These are phyloP conservation scores for Diplolepis rosae DNA, from an alignment of 2,888 invertebrate species.

Conservation along the genomic window DNA sequence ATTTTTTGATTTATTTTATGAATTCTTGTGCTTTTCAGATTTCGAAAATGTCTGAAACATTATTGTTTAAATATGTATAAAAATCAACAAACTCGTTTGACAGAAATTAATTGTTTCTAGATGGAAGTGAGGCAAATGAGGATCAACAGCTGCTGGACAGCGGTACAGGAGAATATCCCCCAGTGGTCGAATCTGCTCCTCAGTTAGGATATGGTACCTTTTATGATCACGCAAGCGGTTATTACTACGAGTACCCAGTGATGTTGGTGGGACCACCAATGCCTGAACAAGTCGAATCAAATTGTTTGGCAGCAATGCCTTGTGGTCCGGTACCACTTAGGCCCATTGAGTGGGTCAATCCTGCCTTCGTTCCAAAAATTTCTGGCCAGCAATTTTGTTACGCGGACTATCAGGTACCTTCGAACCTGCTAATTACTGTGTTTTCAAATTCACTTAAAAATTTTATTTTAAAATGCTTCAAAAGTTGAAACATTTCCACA, in stretches of 20 bases:
- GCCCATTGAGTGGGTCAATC: constrained; percentile 75
- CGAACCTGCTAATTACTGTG: not conserved
- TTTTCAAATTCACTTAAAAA: too few species aligned
- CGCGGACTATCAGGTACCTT: constrained; percentile 66
- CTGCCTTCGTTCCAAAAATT: constrained; percentile 68
- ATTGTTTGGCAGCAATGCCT: constrained; percentile 71
- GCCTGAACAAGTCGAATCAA: constrained; percentile 62
- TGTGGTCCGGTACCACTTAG: constrained; percentile 74
- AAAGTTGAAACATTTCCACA: too few species aligned
- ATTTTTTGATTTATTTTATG: too few species aligned
- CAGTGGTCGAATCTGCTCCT: constrained; percentile 53
- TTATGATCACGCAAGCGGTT: constrained; percentile 68
- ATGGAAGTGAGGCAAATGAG: constrained; percentile 71
- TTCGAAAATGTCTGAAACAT: too few species aligned
- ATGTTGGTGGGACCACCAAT: constrained; percentile 72
- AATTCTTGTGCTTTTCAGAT: too few species aligned
- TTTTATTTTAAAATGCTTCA: too few species aligned
- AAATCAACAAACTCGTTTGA: not conserved
- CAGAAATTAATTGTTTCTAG: constrained; percentile 47
- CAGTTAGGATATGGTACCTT: constrained; percentile 67
- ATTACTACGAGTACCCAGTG: constrained; percentile 70
- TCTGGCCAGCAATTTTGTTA: constrained; percentile 65
- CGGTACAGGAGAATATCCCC: constrained; percentile 58
- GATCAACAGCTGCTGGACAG: constrained; percentile 68
- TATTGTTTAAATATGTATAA: too few species aligned